These are phyloP conservation scores for Drosophila orena DNA, from an alignment of 1,140 invertebrate genomes.

Conservation along the genomic window DNA sequence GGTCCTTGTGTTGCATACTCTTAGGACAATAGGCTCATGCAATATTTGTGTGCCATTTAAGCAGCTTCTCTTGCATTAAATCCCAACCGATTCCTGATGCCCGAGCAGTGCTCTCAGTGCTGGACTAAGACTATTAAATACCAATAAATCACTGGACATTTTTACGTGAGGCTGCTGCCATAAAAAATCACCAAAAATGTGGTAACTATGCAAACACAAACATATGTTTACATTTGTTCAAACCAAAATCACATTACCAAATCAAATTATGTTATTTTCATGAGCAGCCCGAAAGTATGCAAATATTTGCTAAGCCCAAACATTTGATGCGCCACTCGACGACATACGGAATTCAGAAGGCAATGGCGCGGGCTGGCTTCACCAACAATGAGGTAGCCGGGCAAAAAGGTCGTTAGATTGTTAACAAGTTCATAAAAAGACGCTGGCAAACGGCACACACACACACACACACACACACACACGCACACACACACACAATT, in stretches of 20 bases:
- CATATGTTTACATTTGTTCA: slow-evolving; percentile 53
- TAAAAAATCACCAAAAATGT: slow-evolving; percentile 6
- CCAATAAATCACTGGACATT: slow-evolving; percentile 21
- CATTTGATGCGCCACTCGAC: slow-evolving; percentile 63
- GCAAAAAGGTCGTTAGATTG: slow-evolving; percentile 79
- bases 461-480: slow-evolving; percentile 28
- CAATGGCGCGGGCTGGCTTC: background rate
- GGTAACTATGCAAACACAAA: slow-evolving; percentile 23
- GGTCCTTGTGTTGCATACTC: slow-evolving; percentile 50
- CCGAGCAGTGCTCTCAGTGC: background rate
- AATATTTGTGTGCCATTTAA: slow-evolving; percentile 65
- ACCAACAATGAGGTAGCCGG: slow-evolving; percentile 33
- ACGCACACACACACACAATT: slow-evolving; percentile 49
- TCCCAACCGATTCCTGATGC: background rate
- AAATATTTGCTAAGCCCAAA: slow-evolving; percentile 75
- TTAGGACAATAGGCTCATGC: slow-evolving; percentile 51
- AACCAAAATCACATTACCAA: slow-evolving; percentile 64
- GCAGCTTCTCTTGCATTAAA: slow-evolving; percentile 22
- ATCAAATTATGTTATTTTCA: slow-evolving; percentile 82
- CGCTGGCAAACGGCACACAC: slow-evolving; percentile 35
- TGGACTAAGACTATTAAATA: slow-evolving; percentile 17
- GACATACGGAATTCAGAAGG: slow-evolving; percentile 29
- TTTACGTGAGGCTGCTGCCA: background rate
- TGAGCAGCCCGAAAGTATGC: slow-evolving; percentile 74
- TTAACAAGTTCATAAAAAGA: slow-evolving; percentile 83